phyloP scores from a whole-genome alignment of 2,797 vertebrate species.

The Selene dorsalis region DNA sequence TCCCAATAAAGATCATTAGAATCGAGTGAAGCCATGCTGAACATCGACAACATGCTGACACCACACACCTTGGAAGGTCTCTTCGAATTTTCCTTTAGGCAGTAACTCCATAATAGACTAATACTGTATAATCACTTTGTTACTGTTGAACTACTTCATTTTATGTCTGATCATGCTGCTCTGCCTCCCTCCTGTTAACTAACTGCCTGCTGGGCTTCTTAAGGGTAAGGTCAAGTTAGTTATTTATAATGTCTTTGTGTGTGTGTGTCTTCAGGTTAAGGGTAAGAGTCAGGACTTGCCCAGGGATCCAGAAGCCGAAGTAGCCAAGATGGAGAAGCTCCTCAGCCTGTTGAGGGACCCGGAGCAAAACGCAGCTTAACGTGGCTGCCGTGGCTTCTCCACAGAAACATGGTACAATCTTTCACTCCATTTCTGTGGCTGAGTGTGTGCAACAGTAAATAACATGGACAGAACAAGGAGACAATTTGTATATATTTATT shows the following conservation, averaged over 20 bases:
- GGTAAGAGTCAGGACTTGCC: conserved; percentile 88
- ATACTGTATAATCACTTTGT: conserved; percentile 7
- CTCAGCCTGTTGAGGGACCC: conserved; percentile 83
- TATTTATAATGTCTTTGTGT: conserved; percentile 13
- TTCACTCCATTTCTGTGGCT: not conserved
- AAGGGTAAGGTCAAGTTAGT: conserved; percentile 27
- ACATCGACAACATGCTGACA: not conserved
- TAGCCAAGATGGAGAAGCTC: conserved; percentile 92
- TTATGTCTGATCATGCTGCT: conserved; percentile 27
- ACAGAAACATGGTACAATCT: conserved; percentile 9
- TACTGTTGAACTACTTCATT: conserved; percentile 25
- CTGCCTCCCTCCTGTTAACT: conserved; percentile 30
- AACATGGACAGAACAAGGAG: conserved; percentile 14
- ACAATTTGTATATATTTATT: conserved; percentile 51
- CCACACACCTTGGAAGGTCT: conserved; percentile 19
- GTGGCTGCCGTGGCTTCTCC: not conserved
- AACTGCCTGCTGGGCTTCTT: conserved; percentile 17
- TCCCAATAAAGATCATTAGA: conserved; percentile 2
- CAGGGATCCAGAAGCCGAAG: conserved; percentile 90
- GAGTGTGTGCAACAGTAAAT: conserved; percentile 19
- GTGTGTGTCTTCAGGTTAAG: conserved; percentile 84
- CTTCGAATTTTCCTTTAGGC: conserved; percentile 22
- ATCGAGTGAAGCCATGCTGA: not conserved
- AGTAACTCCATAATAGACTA: conserved; percentile 1
- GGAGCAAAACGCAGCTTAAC: conserved; percentile 45